These are phyloP conservation scores for Ommatoiulus sabulosus DNA, from an alignment of 2,888 invertebrate genomes.

Conservation along the genomic window DNA sequence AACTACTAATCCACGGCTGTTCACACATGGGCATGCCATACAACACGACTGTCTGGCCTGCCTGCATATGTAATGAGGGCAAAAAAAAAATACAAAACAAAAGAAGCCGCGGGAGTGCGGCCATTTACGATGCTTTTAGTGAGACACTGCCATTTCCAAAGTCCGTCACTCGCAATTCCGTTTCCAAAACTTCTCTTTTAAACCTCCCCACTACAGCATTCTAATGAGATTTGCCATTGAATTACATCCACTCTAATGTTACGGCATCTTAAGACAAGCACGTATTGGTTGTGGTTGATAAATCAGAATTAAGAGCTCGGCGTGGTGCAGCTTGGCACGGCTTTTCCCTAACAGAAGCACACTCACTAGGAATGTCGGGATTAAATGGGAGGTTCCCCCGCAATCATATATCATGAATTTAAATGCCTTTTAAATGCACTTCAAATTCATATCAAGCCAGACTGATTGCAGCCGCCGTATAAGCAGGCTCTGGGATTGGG, in stretches of 20 bases:
- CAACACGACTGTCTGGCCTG: constrained; percentile 11
- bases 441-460: constrained; percentile 8
- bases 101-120: constrained; percentile 20
- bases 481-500: neutral
- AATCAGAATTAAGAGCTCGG: constrained; percentile 34
- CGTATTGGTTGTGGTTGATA: constrained; percentile 14
- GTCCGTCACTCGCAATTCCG: constrained; percentile 34
- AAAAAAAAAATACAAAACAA: neutral
- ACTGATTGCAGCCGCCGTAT: constrained; percentile 6
- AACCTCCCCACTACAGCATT: constrained; percentile 27
- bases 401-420: neutral
- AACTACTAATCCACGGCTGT: constrained; percentile 9
- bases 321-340: neutral
- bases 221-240: constrained; percentile 34
- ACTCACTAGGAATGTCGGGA: neutral
- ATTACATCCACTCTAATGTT: constrained; percentile 34
- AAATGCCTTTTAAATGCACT: constrained; percentile 18
- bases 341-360: neutral
- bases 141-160: constrained; percentile 6
- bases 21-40: constrained; percentile 28
- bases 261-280: constrained; percentile 34
- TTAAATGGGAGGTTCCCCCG: neutral
- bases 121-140: constrained; percentile 34
- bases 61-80: constrained; percentile 34
- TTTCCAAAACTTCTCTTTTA: constrained; percentile 20